A percentile compares a stretch with the other conserved stretches of the same genome.
Conservation (phyloP, 2,113 vertebrate genomes). For the Lepidothrix coronata region DNA sequence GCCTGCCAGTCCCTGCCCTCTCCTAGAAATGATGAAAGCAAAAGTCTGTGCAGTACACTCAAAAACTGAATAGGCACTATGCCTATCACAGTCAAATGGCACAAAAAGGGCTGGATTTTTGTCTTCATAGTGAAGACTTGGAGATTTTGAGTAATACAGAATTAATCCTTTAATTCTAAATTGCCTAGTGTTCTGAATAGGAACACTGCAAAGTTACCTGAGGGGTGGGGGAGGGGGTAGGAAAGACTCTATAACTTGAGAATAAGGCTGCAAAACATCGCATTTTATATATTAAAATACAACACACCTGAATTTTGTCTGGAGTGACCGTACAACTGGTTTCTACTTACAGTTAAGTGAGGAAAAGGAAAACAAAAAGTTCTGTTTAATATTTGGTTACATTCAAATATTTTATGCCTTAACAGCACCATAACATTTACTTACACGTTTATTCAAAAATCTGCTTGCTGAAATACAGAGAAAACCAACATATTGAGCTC, state of each 20-base stretch:
- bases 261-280: not conserved
- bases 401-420: not conserved
- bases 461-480: not conserved
- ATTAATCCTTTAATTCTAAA: not conserved
- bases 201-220: not conserved
- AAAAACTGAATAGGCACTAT: not conserved
- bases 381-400: not conserved
- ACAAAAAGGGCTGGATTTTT: not conserved
- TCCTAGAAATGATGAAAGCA: not conserved
- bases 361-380: not conserved
- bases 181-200: not conserved
- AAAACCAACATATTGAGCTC: not conserved
- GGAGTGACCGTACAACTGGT: not conserved
- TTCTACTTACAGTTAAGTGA: not conserved
- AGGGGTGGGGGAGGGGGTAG: too few species aligned
- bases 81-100: not conserved
- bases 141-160: not conserved
- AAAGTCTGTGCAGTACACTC: not conserved
- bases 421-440: not conserved
- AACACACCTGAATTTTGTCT: not conserved
- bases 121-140: not conserved
- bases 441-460: not conserved
- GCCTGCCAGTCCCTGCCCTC: not conserved
- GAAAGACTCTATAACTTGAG: not conserved
- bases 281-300: not conserved